Base-by-base conservation (phyloP, 2,888 invertebrate species). In the Dicyrtomina minuta region DNA sequence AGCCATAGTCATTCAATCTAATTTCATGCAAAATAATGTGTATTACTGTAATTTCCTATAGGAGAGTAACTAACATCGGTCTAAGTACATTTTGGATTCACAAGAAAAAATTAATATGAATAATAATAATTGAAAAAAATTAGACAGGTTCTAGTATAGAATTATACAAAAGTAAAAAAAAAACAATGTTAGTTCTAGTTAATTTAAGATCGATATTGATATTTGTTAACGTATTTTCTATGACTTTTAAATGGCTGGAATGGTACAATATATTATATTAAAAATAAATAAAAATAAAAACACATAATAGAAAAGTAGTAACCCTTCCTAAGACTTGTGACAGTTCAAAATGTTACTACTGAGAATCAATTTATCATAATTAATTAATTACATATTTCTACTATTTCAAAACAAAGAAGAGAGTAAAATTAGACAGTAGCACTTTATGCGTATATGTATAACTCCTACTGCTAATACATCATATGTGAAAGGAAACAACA, bases 301-400 rank as follows among this genome's bases (percentile, higher is more conserved):
- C 33, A 33, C 33, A 33, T 33, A n/a, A n/a, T n/a, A 33, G 33
- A 3, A 33, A 33, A 33, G 33, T 33, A 33, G 33, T 33, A 33
- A 33, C 33, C 59, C 59, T 27, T 59, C 26, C 27, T 56, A 56
- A 56, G 56, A 56, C 56, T 59, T 59, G 17, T 59, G 59, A 39
- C 41, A 59, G 39, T 59, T 59, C 60, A 59, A 60, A 22, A 44
- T 60, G 44, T 17, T 60, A 44, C 33, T 17, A 26, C 13, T 33
- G 59, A 59, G 39, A 33, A 59, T n/a, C 46, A 46, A 46, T 46
- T 46, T 46, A 46, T 46, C 46, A 46, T 46, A 6, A 15, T 46
- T 46, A n/a, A 27, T 13, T 59, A 24, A 41, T 59, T 41, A 33
- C 59, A 59, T 59, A 41, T 59, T 59, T 59, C 39, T 59, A 59